Percentiles rank a stretch among this genome's conserved stretches.
phyloP scores from a whole-genome alignment of 2,888 invertebrate genomes.

The Cataglyphis cursor region DNA sequence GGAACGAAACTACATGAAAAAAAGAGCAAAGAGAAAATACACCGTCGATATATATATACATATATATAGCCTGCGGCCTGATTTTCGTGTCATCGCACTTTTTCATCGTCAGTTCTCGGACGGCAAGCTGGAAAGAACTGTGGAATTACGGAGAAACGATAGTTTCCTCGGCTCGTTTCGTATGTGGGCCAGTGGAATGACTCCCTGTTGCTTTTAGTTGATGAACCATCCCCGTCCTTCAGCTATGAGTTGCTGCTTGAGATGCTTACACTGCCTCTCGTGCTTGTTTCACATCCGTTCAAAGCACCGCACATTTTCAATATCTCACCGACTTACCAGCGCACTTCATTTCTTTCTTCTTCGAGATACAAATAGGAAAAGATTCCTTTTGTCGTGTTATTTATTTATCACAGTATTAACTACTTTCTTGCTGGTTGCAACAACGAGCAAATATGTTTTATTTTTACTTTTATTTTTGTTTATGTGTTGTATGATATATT shows the following conservation, averaged over 20 bases:
- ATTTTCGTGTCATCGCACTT: slow-evolving; percentile 46
- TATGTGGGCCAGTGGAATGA: slow-evolving; percentile 74
- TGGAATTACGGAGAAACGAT: slow-evolving; percentile 62
- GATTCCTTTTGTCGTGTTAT: not conserved
- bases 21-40: slow-evolving; percentile 13
- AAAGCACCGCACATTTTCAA: slow-evolving; percentile 54
- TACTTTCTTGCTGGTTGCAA: not conserved
- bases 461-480: not conserved
- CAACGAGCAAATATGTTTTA: not conserved
- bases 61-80: slow-evolving; percentile 14
- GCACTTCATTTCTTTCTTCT: slow-evolving; percentile 9
- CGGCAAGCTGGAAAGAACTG: slow-evolving; percentile 42
- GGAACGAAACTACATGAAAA: not conserved
- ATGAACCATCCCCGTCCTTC: slow-evolving; percentile 78
- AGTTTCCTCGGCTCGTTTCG: slow-evolving; percentile 65
- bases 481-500: not conserved
- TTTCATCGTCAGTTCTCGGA: slow-evolving; percentile 31
- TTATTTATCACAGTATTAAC: slow-evolving; percentile 13
- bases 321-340: slow-evolving; percentile 53
- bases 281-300: slow-evolving; percentile 41
- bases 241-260: slow-evolving; percentile 64
- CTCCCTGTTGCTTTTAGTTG: slow-evolving; percentile 82
- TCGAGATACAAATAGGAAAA: not conserved
- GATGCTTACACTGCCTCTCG: slow-evolving; percentile 47
- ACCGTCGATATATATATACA: not conserved